Base-by-base conservation (phyloP, 2,888 invertebrate species). In the Trichogramma dendrolimi region DNA sequence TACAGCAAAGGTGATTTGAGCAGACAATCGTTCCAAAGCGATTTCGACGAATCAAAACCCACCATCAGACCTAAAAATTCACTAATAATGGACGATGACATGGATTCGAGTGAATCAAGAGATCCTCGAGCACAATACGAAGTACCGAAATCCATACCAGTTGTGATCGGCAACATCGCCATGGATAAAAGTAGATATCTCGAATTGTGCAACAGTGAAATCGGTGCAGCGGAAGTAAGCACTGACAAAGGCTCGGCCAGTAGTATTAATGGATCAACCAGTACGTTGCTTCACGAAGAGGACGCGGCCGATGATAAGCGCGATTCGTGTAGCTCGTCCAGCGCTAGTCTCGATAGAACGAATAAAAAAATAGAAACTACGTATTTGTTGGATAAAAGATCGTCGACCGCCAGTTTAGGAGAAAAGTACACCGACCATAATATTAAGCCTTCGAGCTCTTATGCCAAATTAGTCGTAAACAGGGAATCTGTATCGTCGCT, bases 71-170 rank as follows among this genome's bases (percentile, higher is more conserved):
- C 87, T 0, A 87, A 87, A 71, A 89, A 89, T 75, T 77, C 89
- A 58, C 87, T 89, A 75, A 77, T 89, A 54, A 80, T 88, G 72
- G 86, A 87, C 71, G 86, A 86, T 70, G 81, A 81, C 65, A 75
- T 75, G 7, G 71, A 71, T 5, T 63, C 65, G 7, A 83, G 83
- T 58, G 57, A 73, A 7, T 79, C 82, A 0, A 79, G 78, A 7
- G 73, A 75, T 66, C 72, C 73, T 6, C 76, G 80, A 14, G 86
- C 85, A 71, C 87, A 86, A 4, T 88, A 88, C 75, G 88, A 87
- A 78, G 78, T 87, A 11, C 87, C 87, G 2, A 80, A 85, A 48
- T 76, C 81, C 1, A 79, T 75, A 39, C 71, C 73, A 4, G 65
- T 72, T 6, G 58, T 55, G 7, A 61, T 66, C 3, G 61, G 46